Evolutionary conservation across 2,797 vertebrate species (phyloP), one percentile per base, ranked within the genome.

Genomic region (Crocodylus rhombifer): DNA sequence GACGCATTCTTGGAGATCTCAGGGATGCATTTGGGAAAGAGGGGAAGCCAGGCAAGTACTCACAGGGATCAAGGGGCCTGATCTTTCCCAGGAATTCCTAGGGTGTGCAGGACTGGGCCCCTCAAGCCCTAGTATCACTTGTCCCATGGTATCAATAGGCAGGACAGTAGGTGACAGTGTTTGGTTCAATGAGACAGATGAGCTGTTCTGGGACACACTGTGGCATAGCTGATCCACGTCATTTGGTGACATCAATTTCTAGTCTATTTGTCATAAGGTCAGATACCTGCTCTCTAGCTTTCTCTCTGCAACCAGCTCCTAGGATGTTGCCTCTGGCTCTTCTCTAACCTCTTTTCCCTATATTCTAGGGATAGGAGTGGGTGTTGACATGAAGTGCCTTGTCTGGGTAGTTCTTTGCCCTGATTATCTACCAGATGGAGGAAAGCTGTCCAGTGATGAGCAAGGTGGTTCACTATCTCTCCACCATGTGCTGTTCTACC

Each of bases 281-380:
- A 67, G 60, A 12, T 61, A 2, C 6, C 71, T 87, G 57, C 51
- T 60, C 14, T 36, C 12, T 62, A 5, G 17, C n/a, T 4, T 7
- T 21, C 60, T 36, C 30, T 1, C 1, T 4, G 2, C 4, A 2
- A 2, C 12, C 9, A 55, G 1, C 3, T 67, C 73, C 7, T 20
- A 64, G n/a, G 17, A 18, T 81, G 17, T 67, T 58, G 28, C 20
- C 90, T 94, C 67, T 61, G 81, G 5, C 30, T 85, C 7, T 87
- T 5, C 23, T 81, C 62, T 65, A 76, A 62, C 20, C 21, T 15
- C 28, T 51, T 75, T 86, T 79, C 79, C 21, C 42, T 51, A 4
- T 23, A 28, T 62, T 82, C 18, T 4, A 75, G 30, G n/a, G 62
- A 42, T 26, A 74, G 12, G 0, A 62, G 63, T 16, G 9, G 57